Base-by-base conservation (phyloP, 53 echinoderm and acorn worm species). In the Hippasteria phrygiana region DNA sequence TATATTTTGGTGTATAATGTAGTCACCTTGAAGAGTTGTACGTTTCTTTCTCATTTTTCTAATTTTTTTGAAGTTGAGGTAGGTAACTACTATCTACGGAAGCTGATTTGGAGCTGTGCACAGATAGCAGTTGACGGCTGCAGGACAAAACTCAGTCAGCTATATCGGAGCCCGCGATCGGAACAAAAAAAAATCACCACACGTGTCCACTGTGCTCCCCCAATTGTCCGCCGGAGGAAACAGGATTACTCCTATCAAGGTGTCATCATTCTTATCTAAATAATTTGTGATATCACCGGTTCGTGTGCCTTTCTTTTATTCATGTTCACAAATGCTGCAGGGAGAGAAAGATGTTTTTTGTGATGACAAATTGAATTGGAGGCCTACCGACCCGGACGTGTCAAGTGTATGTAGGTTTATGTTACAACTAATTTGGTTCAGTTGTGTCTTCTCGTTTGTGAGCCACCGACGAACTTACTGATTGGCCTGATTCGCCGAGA, bases 231-330 rank as follows among this genome's bases (percentile, higher is more conserved):
- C 59, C 26, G 59, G 22, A 78, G 78, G 78, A 55, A 56, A 56
- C 78, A 38, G 24, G 20, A 3, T 17, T 53, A 78, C 59, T 37
- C 40, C 78, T 37, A 55, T 78, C 55, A 4, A 78, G 55, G 37
- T 78, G 78, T 78, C 78, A 78, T 56, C 78, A 55, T 37, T 40
- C 78, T 78, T 75, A 75, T 78, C 59, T 78, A 78, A 78, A 55
- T 78, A 56, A 78, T 55, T 78, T 78, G 78, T 78, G 78, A 54
- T 56, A 78, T 78, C 59, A 3, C 78, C 5, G 38, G 59, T 56
- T 78, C 78, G 78, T 78, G 78, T 56, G 56, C 78, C 48, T 51
- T 48, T 22, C 53, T 39, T 78, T 55, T 29, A 28, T 56, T 56
- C 29, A n/a, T 28, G 22, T 78, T 36, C 7, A 5, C 9, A 73